Evolutionary conservation across 2,888 invertebrate genomes (phyloP), one percentile per base, ranked within the genome.

Genomic region (Hartigia nigra): DNA sequence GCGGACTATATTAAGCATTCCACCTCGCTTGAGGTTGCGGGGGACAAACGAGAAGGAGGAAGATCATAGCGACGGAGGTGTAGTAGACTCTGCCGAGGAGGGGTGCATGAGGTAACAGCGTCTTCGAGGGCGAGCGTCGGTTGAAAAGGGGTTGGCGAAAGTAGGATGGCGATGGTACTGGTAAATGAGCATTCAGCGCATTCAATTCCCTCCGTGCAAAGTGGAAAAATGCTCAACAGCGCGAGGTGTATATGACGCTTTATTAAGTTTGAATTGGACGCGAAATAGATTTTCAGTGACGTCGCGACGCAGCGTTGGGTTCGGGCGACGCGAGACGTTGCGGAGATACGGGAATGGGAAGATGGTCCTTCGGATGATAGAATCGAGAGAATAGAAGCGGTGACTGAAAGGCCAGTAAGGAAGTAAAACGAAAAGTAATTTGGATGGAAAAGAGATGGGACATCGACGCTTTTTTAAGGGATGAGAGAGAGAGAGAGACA

Each of bases 231-330:
- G 84, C 86, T 82, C 81, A 79, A 80, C 81, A 69, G 80, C 76
- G 69, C 79, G 81, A 74, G 83, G 86, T 90, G 89, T 85, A 87
- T 86, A 87, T 88, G 91, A 91, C 90, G 90, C 88, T 90, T 90
- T 91, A 90, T 90, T 91, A 90, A 89, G 87, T 89, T 85, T 87
- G 89, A 90, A 91, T 90, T 89, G 87, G 86, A 82, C 85, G 82
- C 69, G 86, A 84, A 87, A 89, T 89, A 87, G 89, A 90, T 90
- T 88, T 86, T 86, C 88, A 83, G 83, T 79, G 82, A 79, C 12
- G 75, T 23, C 31, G 23, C 31, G 55, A 70, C 70, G 77, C 70
- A 69, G 9, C 36, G 36, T 36, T 36, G 23, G 9, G 55, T 23
- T 31, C 23, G 12, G 35, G 32, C 14, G 12, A 12, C 9, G 14